phyloP scores from a whole-genome alignment of 2,888 invertebrate species.

The Netelia virgata region DNA sequence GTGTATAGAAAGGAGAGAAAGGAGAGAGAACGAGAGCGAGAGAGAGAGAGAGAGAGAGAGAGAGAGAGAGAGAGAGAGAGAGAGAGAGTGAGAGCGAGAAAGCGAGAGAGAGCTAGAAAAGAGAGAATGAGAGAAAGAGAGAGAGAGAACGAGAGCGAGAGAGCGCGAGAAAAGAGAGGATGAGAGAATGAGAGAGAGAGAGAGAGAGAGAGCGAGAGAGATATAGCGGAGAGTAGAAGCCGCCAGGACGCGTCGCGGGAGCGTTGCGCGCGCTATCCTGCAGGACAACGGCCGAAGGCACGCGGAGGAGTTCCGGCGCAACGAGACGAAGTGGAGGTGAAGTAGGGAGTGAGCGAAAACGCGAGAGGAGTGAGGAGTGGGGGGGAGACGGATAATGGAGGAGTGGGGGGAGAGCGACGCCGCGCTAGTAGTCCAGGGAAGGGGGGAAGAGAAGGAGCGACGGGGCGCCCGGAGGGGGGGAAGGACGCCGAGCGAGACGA shows the following conservation, averaged over 20 bases:
- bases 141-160: constrained; percentile 45
- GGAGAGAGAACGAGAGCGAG: constrained; percentile 46
- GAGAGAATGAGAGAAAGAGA: constrained; percentile 40
- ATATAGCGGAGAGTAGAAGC: constrained; percentile 31
- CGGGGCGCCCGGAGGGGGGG: constrained; percentile 64
- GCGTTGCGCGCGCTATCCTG: constrained; percentile 75
- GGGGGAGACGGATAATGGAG: constrained; percentile 61
- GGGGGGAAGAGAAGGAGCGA: constrained; percentile 62
- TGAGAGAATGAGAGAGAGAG: constrained; percentile 50
- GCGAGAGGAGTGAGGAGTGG: constrained; percentile 42
- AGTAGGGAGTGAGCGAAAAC: constrained; percentile 50
- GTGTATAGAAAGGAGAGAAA: constrained; percentile 32
- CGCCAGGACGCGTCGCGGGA: constrained; percentile 64
- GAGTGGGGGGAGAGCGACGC: constrained; percentile 66
- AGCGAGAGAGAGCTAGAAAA: constrained; percentile 41
- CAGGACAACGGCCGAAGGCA: constrained; percentile 77
- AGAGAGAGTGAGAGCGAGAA: constrained; percentile 44
- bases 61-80: constrained; percentile 41
- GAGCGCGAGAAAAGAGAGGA: constrained; percentile 56
- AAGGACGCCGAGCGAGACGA: constrained; percentile 70
- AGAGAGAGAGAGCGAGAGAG: constrained; percentile 45
- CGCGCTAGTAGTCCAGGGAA: constrained; percentile 53
- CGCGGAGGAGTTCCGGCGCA: constrained; percentile 65
- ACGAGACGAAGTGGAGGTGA: constrained; percentile 57
- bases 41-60: constrained; percentile 35